A percentile compares a stretch with the other conserved stretches of the same genome.
phyloP scores from a whole-genome alignment of 1,140 invertebrate species.

The Sitophilus oryzae region DNA sequence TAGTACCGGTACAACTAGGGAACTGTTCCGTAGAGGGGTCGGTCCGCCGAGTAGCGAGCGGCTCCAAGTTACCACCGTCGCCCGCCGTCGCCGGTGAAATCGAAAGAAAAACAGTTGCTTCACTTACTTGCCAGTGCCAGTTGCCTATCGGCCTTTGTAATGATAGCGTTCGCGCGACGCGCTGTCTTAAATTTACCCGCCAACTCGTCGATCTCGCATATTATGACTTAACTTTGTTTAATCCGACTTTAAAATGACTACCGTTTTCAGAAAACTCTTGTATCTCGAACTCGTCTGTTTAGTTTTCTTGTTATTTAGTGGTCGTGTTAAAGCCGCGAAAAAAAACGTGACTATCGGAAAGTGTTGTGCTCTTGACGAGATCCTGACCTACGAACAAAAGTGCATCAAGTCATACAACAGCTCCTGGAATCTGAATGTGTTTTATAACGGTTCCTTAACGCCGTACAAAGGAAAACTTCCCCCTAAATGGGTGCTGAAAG shows the following conservation, averaged over 20 bases:
- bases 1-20: not conserved
- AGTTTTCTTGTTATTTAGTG: not conserved
- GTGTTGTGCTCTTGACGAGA: conserved; percentile 14
- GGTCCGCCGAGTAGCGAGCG: not conserved
- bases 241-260: not conserved
- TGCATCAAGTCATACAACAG: conserved; percentile 12
- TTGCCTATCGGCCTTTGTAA: conserved; percentile 19
- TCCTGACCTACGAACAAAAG: conserved; percentile 13
- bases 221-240: not conserved
- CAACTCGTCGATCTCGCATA: conserved; percentile 1
- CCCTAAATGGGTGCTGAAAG: conserved; percentile 31
- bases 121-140: no score
- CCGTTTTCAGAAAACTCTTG: not conserved
- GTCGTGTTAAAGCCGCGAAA: not conserved
- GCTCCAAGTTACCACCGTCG: not conserved
- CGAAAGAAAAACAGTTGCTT: conserved; percentile 12
- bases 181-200: conserved; percentile 1
- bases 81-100: conserved; percentile 17
- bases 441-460: conserved; percentile 11
- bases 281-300: not conserved
- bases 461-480: conserved; percentile 24
- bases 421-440: conserved; percentile 32
- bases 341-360: conserved; percentile 16
- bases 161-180: not conserved
- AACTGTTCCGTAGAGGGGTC: not conserved